These are phyloP conservation scores for Cichladusa arquata DNA, from an alignment of 2,113 vertebrate species.

Conservation along the genomic window DNA sequence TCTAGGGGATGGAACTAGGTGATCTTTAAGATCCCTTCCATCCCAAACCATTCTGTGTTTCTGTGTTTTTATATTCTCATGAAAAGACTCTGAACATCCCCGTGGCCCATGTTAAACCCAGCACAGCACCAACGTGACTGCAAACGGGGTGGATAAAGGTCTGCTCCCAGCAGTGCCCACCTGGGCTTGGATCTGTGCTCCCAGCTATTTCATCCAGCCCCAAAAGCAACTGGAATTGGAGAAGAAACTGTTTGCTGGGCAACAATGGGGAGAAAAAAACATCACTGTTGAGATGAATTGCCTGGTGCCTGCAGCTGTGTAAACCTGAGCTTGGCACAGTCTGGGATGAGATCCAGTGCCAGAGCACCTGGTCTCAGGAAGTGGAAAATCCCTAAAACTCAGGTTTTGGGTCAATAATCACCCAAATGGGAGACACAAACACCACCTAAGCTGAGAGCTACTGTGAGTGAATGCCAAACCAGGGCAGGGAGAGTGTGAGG, in stretches of 20 bases:
- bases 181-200: background rate
- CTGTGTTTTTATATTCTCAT: background rate
- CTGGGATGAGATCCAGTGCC: background rate
- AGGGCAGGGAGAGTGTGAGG: background rate
- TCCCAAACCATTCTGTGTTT: background rate
- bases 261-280: accelerated
- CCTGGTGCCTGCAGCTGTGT: background rate
- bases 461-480: background rate
- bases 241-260: background rate
- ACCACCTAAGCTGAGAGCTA: background rate
- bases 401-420: background rate
- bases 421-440: background rate
- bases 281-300: background rate
- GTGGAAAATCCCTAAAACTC: background rate
- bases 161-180: background rate
- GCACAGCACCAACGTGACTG: background rate
- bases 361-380: background rate
- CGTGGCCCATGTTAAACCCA: accelerated
- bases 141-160: accelerated
- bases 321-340: background rate
- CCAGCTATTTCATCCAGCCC: background rate
- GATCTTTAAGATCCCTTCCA: background rate
- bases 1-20: background rate
- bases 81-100: background rate
- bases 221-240: background rate